Evolutionary conservation across 2,113 vertebrate genomes (phyloP).

Genomic region (Varanus komodoensis): DNA sequence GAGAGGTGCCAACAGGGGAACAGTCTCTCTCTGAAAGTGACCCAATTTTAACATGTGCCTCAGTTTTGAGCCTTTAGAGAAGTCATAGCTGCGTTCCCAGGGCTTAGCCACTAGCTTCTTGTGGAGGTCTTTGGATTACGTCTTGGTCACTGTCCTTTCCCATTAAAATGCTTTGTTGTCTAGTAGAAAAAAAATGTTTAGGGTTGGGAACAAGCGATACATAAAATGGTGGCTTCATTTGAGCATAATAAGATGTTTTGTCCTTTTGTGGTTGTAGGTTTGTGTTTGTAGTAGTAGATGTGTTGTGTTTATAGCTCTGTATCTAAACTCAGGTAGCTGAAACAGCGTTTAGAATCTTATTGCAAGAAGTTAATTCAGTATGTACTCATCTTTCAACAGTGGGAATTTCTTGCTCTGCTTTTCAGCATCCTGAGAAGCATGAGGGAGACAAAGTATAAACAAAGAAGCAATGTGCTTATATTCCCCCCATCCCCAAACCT

Average conservation of each 20-base stretch:
- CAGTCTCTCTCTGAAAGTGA: not conserved
- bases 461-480: not conserved
- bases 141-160: not conserved
- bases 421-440: not conserved
- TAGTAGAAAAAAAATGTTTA: conserved; percentile 11
- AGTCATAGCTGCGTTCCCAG: not conserved
- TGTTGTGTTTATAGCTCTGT: not conserved
- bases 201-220: accelerated
- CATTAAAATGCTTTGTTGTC: not conserved
- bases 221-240: not conserved
- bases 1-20: not conserved
- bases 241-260: too few species aligned
- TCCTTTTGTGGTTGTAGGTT: too few species aligned
- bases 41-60: not conserved
- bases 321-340: not conserved
- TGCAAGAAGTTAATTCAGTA: accelerated
- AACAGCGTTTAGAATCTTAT: not conserved
- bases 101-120: not conserved
- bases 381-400: accelerated
- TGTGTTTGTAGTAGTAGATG: too few species aligned
- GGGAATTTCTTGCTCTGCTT: not conserved
- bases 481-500: not conserved
- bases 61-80: not conserved
- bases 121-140: not conserved
- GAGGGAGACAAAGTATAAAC: not conserved